Base-by-base conservation (phyloP, 1,140 invertebrate genomes). In the Dreissena polymorpha region DNA sequence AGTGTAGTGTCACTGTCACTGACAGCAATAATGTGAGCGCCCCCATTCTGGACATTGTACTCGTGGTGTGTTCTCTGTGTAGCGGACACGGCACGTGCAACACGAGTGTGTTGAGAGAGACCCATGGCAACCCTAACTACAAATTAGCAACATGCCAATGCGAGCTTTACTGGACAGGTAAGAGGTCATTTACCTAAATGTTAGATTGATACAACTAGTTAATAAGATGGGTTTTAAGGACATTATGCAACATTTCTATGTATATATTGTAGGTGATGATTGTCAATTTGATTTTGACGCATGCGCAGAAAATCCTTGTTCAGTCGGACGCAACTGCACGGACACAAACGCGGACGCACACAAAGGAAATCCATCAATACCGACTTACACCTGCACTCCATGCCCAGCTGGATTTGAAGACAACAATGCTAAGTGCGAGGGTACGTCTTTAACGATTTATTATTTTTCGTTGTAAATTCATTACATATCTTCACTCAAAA, bases 81-180 rank as follows among this genome's bases (percentile, higher is more conserved):
- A 83, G 27, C 39, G 0, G 13, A 3, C 60, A 83, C 29, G 80
- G 80, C 14, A 27, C 39, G 7, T 83, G 80, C 55, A 23, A 83
- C 49, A 53, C 73, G n/a, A 69, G n/a, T 18, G 0, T 39, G 16
- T 51, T 69, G n/a, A 51, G 80, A 16, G 80, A 83, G 57, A 63
- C 67, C 25, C 50, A 23, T 10, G 39, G 70, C n/a, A 83, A 70
- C 23, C 70, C 73, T 13, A 69, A 23, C 21, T 83, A 74, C 51
- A 83, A 83, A 73, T 83, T 53, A 25, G 80, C 80, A 7, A 75
- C 72, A 2, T 83, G 81, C 39, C 7, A 63, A 13, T 83, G 81
- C 53, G 29, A 53, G 21, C 25, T n/a, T 0, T 83, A 83, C 50
- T 83, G 74, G 72, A 63, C 64, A 68, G 81, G 81, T 83, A 70